Percentiles rank a stretch among this genome's conserved stretches.
These are phyloP conservation scores for Gila robusta DNA, from an alignment of 2,797 vertebrate species.

Conservation along the genomic window DNA sequence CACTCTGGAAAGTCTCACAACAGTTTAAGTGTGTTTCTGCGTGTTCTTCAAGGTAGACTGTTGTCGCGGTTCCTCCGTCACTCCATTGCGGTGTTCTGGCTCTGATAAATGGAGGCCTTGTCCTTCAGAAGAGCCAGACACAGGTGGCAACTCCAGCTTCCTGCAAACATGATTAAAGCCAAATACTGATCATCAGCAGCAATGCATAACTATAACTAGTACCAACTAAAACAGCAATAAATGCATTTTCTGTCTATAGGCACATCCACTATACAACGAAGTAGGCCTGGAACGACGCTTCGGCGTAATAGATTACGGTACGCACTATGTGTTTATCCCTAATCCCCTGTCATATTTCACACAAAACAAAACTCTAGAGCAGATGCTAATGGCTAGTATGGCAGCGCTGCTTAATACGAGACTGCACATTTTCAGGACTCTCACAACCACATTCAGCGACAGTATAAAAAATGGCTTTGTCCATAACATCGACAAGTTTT, in stretches of 20 bases:
- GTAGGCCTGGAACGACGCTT: no score
- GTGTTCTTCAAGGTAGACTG: slow-evolving; percentile 41
- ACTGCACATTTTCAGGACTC: no score
- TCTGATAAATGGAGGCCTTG: slow-evolving; percentile 97
- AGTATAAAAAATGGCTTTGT: no score
- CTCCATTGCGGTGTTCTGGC: slow-evolving; percentile 86
- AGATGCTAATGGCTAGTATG: no score
- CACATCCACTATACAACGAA: no score
- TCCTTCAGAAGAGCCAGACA: slow-evolving; percentile 97
- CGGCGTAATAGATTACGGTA: no score
- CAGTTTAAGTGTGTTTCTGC: slow-evolving; percentile 29
- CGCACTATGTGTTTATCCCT: no score
- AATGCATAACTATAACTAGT: not conserved
- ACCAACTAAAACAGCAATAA: not conserved
- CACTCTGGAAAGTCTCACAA: not conserved
- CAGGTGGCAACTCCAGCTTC: slow-evolving; percentile 98
- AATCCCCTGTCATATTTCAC: no score
- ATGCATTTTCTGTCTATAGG: not conserved
- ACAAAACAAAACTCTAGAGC: no score
- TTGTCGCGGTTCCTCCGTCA: slow-evolving; percentile 69
- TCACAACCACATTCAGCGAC: no score
- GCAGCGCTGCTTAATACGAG: no score
- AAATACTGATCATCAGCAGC: not conserved
- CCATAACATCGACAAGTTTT: no score
- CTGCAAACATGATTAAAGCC: slow-evolving; percentile 67